Conservation (phyloP, 2,888 invertebrate species). For the Epinotia ramella region DNA sequence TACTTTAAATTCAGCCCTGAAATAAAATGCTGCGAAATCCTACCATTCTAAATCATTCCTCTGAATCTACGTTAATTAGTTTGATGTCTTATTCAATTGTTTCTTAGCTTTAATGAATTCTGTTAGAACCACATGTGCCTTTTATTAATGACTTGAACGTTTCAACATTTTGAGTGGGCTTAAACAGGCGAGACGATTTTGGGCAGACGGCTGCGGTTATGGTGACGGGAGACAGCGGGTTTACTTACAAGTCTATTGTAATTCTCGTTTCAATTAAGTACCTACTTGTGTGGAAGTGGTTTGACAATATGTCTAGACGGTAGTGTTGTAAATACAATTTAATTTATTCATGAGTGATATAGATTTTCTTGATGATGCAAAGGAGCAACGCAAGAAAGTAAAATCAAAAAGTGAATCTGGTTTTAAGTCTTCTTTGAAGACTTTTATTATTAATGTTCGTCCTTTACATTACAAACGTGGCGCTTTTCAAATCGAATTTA, state of each 20-base stretch:
- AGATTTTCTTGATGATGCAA: background rate
- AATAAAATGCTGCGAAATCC: background rate
- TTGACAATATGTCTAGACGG: constrained; percentile 19
- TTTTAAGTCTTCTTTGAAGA: too few species aligned
- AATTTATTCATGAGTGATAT: background rate
- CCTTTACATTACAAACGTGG: too few species aligned
- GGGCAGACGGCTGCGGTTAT: constrained; percentile 13
- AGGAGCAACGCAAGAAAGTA: background rate
- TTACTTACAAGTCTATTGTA: constrained; percentile 5
- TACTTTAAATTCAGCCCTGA: too few species aligned
- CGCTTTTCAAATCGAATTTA: too few species aligned
- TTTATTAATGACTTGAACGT: constrained; percentile 29
- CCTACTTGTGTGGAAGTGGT: background rate
- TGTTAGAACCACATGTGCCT: constrained; percentile 21
- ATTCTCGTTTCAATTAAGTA: constrained; percentile 5
- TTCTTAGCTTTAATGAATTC: constrained; percentile 14
- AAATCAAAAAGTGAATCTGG: too few species aligned
- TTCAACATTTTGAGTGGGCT: constrained; percentile 21
- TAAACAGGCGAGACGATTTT: constrained; percentile 22
- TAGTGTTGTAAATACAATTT: background rate
- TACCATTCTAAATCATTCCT: background rate
- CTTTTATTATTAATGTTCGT: too few species aligned
- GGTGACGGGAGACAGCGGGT: background rate
- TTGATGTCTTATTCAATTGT: constrained; percentile 6
- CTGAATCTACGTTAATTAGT: background rate